phyloP scores from a whole-genome alignment of 2,888 invertebrate species.

The Athripsodes cinereus region DNA sequence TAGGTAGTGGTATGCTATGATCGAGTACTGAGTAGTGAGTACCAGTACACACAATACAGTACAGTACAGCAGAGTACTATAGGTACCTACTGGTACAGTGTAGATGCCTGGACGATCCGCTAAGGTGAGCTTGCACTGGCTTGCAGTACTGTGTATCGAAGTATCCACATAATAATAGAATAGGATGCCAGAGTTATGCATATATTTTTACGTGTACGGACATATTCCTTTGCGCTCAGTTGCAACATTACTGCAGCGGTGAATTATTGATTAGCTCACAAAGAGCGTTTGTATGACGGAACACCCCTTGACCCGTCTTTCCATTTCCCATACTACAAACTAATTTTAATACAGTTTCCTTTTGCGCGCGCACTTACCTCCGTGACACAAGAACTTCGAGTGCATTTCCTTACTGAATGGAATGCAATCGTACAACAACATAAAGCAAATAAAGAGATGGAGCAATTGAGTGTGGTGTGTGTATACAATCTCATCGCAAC shows the following conservation, averaged over 20 bases:
- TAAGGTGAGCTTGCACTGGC: too few species aligned
- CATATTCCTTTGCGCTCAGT: slow-evolving; percentile 9
- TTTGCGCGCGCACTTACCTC: slow-evolving; percentile 17
- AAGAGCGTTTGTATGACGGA: slow-evolving; percentile 25
- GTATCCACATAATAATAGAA: too few species aligned
- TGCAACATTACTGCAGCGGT: slow-evolving; percentile 27
- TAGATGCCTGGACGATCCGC: too few species aligned
- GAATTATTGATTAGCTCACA: slow-evolving; percentile 29
- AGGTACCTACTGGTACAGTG: too few species aligned
- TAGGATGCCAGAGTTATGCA: too few species aligned
- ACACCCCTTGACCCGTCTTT: slow-evolving; percentile 15
- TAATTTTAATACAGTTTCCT: slow-evolving; percentile 10
- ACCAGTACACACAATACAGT: too few species aligned
- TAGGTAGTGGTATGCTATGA: too few species aligned
- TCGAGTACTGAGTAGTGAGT: too few species aligned
- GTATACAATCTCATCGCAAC: too few species aligned
- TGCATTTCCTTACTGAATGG: slow-evolving; percentile 14
- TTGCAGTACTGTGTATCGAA: too few species aligned
- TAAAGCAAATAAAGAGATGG: too few species aligned
- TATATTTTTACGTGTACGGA: neutral
- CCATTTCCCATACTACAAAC: slow-evolving; percentile 9
- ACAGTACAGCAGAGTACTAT: too few species aligned
- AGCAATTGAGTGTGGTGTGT: neutral
- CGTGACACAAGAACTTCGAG: slow-evolving; percentile 3
- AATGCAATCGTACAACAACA: neutral